Base-by-base conservation (phyloP, 2,797 vertebrate genomes). In the Macrochelys suwanniensis region DNA sequence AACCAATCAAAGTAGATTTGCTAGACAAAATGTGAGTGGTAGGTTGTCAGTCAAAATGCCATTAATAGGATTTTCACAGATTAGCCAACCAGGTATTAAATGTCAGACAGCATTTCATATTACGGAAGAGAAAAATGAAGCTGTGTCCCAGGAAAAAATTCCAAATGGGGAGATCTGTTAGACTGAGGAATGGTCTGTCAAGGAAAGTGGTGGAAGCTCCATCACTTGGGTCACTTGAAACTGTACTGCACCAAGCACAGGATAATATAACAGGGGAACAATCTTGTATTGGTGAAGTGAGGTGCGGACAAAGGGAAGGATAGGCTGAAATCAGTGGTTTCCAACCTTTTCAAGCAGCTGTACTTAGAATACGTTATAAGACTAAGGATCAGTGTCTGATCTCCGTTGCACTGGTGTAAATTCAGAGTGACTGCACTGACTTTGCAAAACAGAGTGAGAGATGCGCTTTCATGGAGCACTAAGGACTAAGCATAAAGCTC, bases 41-140 rank as follows among this genome's bases (percentile, higher is more conserved):
- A 96, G 90, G 1, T 1, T 78, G 31, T 92, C 90, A 85, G 90
- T 1, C 4, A 94, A 94, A 96, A 79, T 84, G 88, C 96, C 95
- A 90, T 97, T 96, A 97, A 95, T 97, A 95, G 96, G 96, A 97
- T 97, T 97, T 97, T 86, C 93, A 97, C 89, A 95, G 96, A 97
- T 97, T 96, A 97, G 93, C 92, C 91, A 95, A 95, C 91, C 95
- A 97, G 97, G 96, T 96, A 89, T 90, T 49, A 94, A 90, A 95
- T 97, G 97, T 96, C 93, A 93, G 95, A 95, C 96, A 96, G 97
- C 92, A 97, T 97, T 97, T 96, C 96, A 90, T 82, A 93, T 96
- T 90, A 95, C 94, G 94, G 96, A 96, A 89, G 93, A 93, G 92
- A 87, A 97, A 71, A 97, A 97, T 92, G 47, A 96, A 96, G 79